phyloP scores from a whole-genome alignment of 2,113 vertebrate species.

The Emydocephalus ijimae region DNA sequence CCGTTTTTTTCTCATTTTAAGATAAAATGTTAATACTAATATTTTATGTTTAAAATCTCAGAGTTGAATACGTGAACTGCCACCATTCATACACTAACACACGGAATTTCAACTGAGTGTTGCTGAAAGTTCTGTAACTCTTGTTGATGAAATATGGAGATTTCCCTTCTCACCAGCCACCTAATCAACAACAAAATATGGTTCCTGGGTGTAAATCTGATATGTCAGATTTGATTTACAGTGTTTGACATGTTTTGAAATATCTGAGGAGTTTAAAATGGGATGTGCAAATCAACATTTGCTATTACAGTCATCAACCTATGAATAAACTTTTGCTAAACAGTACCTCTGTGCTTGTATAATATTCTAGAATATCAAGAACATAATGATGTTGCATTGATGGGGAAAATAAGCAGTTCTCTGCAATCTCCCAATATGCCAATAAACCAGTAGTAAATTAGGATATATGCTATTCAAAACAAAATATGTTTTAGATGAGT shows the following conservation, averaged over 20 bases:
- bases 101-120: not conserved
- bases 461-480: slow-evolving; percentile 5
- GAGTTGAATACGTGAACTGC: not conserved
- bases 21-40: not conserved
- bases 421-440: not conserved
- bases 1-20: not conserved
- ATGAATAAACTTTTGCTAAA: not conserved
- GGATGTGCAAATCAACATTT: not conserved
- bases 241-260: not conserved
- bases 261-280: not conserved
- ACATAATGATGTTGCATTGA: not conserved
- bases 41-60: not conserved
- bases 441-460: not conserved
- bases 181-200: not conserved
- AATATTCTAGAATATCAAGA: not conserved
- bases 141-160: not conserved
- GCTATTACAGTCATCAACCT: not conserved
- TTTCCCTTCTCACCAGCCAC: not conserved
- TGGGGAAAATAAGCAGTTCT: not conserved
- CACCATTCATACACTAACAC: not conserved
- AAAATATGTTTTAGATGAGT: not conserved
- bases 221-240: not conserved
- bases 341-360: not conserved
- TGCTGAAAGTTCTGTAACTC: not conserved
- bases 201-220: not conserved